Conservation (phyloP, 2,888 invertebrate species). For the Chromoteleia sp. region DNA sequence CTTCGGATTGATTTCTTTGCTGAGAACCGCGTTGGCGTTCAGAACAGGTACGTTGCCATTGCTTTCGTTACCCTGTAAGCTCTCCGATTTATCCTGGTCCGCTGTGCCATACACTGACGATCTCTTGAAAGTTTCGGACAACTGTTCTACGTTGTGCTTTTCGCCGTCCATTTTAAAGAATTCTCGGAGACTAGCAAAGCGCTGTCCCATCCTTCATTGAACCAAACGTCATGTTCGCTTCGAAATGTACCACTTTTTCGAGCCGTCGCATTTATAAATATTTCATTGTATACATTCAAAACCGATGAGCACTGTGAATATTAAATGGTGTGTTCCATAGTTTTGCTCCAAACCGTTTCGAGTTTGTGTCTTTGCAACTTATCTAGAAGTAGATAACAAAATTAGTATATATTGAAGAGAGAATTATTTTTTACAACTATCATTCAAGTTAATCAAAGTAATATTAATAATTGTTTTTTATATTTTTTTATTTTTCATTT, state of each 20-base stretch:
- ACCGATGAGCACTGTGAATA: slow-evolving; percentile 10
- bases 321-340: neutral
- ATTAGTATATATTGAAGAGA: neutral
- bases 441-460: no score
- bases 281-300: slow-evolving; percentile 18
- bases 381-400: neutral
- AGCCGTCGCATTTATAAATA: slow-evolving; percentile 50
- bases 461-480: no score
- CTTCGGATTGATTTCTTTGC: slow-evolving; percentile 77
- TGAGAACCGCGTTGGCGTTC: slow-evolving; percentile 75
- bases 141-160: slow-evolving; percentile 76
- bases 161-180: slow-evolving; percentile 83
- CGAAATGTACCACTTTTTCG: slow-evolving; percentile 38
- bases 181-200: slow-evolving; percentile 84
- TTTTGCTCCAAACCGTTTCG: neutral
- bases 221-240: slow-evolving; percentile 80
- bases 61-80: slow-evolving; percentile 74
- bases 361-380: neutral
- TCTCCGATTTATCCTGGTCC: slow-evolving; percentile 75
- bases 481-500: no score
- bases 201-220: slow-evolving; percentile 84
- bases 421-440: no score
- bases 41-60: slow-evolving; percentile 79
- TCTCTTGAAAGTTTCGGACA: slow-evolving; percentile 73
- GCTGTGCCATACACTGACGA: slow-evolving; percentile 75